A percentile compares a stretch with the other conserved stretches of the same genome.
These are phyloP conservation scores for Polymixis lichenea DNA, from an alignment of 2,888 invertebrate genomes.

Conservation along the genomic window DNA sequence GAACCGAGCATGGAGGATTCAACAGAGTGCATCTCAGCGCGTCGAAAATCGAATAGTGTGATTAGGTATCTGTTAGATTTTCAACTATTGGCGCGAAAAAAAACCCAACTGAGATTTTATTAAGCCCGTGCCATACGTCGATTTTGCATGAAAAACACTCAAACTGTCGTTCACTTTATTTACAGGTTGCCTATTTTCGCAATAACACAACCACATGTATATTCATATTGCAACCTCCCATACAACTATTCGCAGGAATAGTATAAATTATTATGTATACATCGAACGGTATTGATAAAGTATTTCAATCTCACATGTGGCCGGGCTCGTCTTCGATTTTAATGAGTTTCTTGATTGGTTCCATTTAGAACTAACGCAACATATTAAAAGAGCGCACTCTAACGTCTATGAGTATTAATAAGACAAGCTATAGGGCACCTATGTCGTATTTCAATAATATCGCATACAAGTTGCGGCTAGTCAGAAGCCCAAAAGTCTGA, in stretches of 20 bases:
- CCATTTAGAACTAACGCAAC: conserved; percentile 50
- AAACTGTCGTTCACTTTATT: background rate
- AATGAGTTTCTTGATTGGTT: conserved; percentile 50
- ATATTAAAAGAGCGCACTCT: conserved; percentile 22
- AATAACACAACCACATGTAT: background rate
- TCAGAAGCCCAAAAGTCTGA: background rate
- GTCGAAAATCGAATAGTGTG: too few relatives aligned
- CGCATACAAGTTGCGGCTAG: background rate
- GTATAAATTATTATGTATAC: conserved; percentile 4
- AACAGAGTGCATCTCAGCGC: too few relatives aligned
- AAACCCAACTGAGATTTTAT: too few relatives aligned
- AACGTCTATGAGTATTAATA: conserved; percentile 31
- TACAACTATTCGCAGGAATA: background rate
- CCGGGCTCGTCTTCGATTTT: conserved; percentile 40
- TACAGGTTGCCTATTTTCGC: too few relatives aligned
- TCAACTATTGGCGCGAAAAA: too few relatives aligned
- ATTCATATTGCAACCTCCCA: background rate
- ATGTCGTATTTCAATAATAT: background rate
- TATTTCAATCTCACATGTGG: conserved; percentile 26
- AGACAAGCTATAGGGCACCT: background rate
- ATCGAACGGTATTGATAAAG: conserved; percentile 2
- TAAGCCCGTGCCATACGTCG: too few relatives aligned
- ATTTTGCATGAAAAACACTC: background rate
- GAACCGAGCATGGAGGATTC: too few relatives aligned
- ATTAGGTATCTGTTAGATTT: too few relatives aligned